Evolutionary conservation across 2,113 vertebrate genomes (phyloP), one percentile per base, ranked within the genome.

Genomic region (Phodopus roborovskii): DNA sequence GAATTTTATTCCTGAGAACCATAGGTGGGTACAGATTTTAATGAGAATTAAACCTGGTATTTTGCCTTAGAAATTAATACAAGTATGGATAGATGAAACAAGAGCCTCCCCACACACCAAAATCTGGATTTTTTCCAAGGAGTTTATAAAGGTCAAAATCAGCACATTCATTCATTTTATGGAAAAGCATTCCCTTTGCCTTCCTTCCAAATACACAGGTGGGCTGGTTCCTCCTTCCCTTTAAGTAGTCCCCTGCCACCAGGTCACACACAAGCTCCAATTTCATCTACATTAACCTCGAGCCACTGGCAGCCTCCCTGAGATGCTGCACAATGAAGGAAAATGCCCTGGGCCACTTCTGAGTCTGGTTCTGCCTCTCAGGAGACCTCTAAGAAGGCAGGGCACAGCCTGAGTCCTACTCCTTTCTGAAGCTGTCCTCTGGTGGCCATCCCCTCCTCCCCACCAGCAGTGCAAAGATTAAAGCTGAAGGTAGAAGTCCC

Each of bases 41-140:
- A 90, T 87, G 93, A 74, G 82, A 95, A 96, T 77, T 62, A 90
- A 88, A 56, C 88, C 70, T 39, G 20, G 70, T 77, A 10, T 93
- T 96, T 94, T 82, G 82, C 95, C 85, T 92, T 91, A 62, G 81
- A 95, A 88, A 92, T 88, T 91, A 92, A 86, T 91, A 50, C 20
- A 45, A 73, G 77, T 85, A 48, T 2, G 0, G 17, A 68, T 62
- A 33, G 48, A 86, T 85, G 66, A 85, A 88, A 81, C 4, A 86
- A 66, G 20, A 33, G 26, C 8, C 10, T 12, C 53, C 53, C 53
- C 53, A 1, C 11, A 13, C 50, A 53, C 17, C 50, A 62, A 70
- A 36, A 7, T 77, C 36, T 70, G 78, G 71, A 53, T 58, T 91
- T 86, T 86, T 74, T 30, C 66, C 70, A 26, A 33, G 13, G 62